Conservation (phyloP, 2,888 invertebrate species). For the Athripsodes cinereus region DNA sequence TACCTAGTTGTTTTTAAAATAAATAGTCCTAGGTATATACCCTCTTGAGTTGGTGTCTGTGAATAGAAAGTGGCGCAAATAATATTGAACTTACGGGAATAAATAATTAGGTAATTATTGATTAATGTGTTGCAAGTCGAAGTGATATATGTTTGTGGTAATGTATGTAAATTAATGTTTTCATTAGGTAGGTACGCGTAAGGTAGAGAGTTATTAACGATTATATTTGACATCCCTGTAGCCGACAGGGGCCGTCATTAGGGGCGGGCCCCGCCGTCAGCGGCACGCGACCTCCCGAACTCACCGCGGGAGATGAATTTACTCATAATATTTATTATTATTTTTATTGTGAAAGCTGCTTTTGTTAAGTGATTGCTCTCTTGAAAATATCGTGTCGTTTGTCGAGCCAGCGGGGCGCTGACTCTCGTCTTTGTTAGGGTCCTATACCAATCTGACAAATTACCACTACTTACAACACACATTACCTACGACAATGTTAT, state of each 20-base stretch:
- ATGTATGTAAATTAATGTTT: slow-evolving; percentile 1
- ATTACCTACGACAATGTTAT: neutral
- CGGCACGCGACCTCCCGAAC: slow-evolving; percentile 22
- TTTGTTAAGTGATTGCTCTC: slow-evolving; percentile 13
- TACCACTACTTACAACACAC: neutral
- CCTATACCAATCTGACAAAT: slow-evolving; percentile 13
- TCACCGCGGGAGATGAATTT: slow-evolving; percentile 15
- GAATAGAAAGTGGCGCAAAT: no score
- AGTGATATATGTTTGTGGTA: neutral
- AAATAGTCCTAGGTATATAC: no score
- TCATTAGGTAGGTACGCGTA: slow-evolving; percentile 6
- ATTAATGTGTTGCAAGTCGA: no score
- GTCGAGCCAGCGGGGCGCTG: slow-evolving; percentile 11
- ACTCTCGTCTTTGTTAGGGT: neutral
- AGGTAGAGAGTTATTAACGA: neutral
- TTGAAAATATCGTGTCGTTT: slow-evolving; percentile 11
- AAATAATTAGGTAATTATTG: no score
- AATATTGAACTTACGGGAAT: no score
- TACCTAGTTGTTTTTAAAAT: no score
- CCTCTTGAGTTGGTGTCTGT: no score
- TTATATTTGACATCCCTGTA: neutral
- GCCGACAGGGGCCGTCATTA: slow-evolving; percentile 1
- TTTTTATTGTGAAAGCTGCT: slow-evolving; percentile 9
- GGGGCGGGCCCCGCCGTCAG: slow-evolving; percentile 13
- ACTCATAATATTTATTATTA: slow-evolving; percentile 13